Conservation (phyloP, 2,888 invertebrate genomes). For the Portevinia maculata region DNA sequence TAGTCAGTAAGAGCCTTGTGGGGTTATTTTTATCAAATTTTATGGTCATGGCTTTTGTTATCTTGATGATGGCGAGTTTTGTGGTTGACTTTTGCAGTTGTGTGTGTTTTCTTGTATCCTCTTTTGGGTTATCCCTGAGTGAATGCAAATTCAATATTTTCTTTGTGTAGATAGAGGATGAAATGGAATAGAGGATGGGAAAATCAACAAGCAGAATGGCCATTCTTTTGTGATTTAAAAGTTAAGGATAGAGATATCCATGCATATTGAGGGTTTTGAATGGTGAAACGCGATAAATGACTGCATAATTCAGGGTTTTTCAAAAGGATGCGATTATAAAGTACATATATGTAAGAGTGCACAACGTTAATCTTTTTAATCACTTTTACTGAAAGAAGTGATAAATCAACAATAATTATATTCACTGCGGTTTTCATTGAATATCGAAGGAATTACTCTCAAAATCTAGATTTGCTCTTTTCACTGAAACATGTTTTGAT, state of each 20-base stretch:
- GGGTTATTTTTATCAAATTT: slow-evolving; percentile 69
- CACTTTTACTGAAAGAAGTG: no score
- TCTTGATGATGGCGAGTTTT: slow-evolving; percentile 62
- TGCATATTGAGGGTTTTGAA: neutral
- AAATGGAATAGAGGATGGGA: neutral
- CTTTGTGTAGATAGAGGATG: slow-evolving; percentile 20
- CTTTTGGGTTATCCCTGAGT: slow-evolving; percentile 28
- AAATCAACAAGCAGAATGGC: neutral
- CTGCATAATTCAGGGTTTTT: neutral
- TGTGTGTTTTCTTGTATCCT: slow-evolving; percentile 8
- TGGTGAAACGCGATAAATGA: neutral
- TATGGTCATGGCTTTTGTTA: slow-evolving; percentile 66
- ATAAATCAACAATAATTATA: no score
- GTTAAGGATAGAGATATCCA: neutral
- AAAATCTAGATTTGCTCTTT: no score
- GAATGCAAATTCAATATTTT: slow-evolving; percentile 66
- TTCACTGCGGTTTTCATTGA: no score
- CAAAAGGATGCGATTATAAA: no score
- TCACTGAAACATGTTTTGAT: no score
- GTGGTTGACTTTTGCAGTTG: slow-evolving; percentile 54
- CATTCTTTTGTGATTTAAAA: neutral
- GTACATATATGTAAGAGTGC: no score
- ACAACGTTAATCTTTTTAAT: no score
- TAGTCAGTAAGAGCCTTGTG: slow-evolving; percentile 9
- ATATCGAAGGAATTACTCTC: no score